Conservation (phyloP, 2,888 invertebrate species). For the Operophtera brumata region DNA sequence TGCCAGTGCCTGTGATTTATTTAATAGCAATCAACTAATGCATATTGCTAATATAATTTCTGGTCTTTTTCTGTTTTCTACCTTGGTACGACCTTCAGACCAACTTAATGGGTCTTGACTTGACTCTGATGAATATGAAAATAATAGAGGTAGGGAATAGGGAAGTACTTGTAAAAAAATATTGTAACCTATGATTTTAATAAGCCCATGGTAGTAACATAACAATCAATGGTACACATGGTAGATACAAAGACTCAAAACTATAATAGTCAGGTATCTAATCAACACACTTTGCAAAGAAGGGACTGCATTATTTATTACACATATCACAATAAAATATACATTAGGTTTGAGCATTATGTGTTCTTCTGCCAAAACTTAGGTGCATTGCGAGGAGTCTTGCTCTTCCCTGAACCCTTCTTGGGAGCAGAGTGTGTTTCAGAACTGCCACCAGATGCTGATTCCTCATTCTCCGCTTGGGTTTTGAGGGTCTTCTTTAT, state of each 20-base stretch:
- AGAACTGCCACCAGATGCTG: constrained; percentile 85
- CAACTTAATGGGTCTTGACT: no score
- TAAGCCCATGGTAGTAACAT: no score
- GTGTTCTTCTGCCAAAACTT: constrained; percentile 86
- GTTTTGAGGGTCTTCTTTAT: constrained; percentile 94
- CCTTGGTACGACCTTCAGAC: neutral
- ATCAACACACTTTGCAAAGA: neutral
- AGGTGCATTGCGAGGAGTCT: constrained; percentile 83
- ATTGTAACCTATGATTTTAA: no score
- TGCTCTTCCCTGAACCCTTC: constrained; percentile 89
- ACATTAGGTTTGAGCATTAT: constrained; percentile 41
- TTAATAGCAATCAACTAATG: neutral
- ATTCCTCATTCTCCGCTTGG: constrained; percentile 92
- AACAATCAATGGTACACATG: no score
- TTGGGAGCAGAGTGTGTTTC: constrained; percentile 77
- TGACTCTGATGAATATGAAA: no score
- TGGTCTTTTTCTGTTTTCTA: no score
- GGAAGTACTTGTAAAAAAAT: no score
- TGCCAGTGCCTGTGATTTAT: neutral
- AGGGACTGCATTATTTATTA: constrained; percentile 26
- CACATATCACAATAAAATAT: constrained; percentile 25
- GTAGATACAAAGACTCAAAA: no score
- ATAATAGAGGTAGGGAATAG: no score
- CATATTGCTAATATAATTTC: neutral
- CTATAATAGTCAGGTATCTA: no score